Evolutionary conservation across 1,140 invertebrate species (phyloP).

Genomic region (Drosophila gunungcola): DNA sequence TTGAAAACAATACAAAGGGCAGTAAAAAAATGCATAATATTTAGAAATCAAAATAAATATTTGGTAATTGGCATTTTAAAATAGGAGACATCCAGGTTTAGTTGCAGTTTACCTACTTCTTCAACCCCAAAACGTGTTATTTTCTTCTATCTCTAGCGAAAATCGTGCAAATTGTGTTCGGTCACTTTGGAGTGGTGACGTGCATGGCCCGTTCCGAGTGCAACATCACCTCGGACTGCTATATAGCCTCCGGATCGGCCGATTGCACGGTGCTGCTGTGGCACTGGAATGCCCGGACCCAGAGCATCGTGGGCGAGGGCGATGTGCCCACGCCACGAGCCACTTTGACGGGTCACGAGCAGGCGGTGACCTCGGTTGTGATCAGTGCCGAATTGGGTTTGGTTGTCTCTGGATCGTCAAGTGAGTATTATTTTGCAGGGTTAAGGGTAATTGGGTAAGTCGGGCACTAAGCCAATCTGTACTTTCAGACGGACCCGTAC

Average conservation of each 20-base stretch:
- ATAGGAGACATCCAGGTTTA: too few species aligned
- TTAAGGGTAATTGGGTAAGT: too few species aligned
- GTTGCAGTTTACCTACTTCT: too few species aligned
- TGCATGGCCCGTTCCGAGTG: slow-evolving; percentile 98
- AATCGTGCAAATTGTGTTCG: slow-evolving; percentile 99
- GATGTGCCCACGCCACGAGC: slow-evolving; percentile 97
- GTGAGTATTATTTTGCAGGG: slow-evolving; percentile 84
- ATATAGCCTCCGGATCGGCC: slow-evolving; percentile 98
- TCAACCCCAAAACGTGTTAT: background rate
- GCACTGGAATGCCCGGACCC: slow-evolving; percentile 99
- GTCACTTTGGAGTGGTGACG: slow-evolving; percentile 99
- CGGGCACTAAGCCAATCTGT: background rate
- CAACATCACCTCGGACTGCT: slow-evolving; percentile 99
- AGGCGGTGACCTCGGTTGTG: slow-evolving; percentile 96
- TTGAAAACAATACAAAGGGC: too few species aligned
- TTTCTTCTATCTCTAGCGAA: slow-evolving; percentile 88
- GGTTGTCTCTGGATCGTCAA: slow-evolving; percentile 96
- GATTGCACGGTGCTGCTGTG: slow-evolving; percentile 99
- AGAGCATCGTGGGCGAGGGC: slow-evolving; percentile 98
- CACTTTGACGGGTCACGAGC: slow-evolving; percentile 98
- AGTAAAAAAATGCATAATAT: too few species aligned
- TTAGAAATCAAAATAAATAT: too few species aligned
- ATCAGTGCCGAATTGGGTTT: slow-evolving; percentile 99
- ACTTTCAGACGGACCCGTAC: slow-evolving; percentile 93
- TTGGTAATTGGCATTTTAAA: too few species aligned